A percentile compares a stretch with the other conserved stretches of the same genome.
phyloP scores from a whole-genome alignment of 2,113 vertebrate species.

The Sinosuthora webbiana region DNA sequence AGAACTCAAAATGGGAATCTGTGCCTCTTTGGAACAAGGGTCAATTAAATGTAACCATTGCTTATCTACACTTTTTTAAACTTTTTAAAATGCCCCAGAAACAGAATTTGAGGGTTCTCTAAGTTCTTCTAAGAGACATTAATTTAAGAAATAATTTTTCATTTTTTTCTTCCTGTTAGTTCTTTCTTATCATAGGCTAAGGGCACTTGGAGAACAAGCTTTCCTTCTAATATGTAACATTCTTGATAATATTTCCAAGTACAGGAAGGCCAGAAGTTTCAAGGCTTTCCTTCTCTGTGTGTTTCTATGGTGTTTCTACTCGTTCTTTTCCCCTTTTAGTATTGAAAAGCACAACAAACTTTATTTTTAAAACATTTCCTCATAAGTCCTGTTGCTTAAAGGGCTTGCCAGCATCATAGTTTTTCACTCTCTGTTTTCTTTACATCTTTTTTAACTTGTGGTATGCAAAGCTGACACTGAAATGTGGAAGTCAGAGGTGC shows the following conservation, averaged over 20 bases:
- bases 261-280: background rate
- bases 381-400: background rate
- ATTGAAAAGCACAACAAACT: background rate
- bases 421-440: background rate
- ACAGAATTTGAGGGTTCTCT: background rate
- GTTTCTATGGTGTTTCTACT: background rate
- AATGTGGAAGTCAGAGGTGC: background rate
- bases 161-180: background rate
- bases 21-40: background rate
- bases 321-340: background rate
- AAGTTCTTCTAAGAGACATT: background rate
- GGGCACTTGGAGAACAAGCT: background rate
- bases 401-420: background rate
- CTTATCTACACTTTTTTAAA: background rate
- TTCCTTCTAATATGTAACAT: background rate
- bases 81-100: background rate
- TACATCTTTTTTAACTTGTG: background rate
- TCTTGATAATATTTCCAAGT: background rate
- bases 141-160: background rate
- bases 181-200: background rate
- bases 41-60: background rate
- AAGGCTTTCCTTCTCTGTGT: background rate
- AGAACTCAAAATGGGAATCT: background rate
- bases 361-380: background rate
- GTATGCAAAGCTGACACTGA: background rate